These are phyloP conservation scores for Pseudorectes ferrugineus DNA, from an alignment of 2,113 vertebrate genomes.

Conservation along the genomic window DNA sequence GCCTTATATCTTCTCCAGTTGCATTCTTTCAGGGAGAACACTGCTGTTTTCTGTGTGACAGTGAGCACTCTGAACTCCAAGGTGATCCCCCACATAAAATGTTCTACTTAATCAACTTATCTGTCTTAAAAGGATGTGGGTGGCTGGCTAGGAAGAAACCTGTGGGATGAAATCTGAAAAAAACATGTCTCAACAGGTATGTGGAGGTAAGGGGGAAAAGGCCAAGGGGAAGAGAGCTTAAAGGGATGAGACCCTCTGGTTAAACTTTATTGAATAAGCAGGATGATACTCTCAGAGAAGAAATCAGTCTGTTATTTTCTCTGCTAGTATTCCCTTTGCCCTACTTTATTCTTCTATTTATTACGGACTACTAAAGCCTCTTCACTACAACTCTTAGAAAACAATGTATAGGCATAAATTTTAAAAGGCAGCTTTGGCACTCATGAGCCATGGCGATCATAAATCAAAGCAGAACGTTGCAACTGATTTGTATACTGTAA, in stretches of 20 bases:
- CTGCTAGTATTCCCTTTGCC: not conserved
- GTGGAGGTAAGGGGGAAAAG: not conserved
- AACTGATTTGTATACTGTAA: not conserved
- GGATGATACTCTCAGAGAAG: not conserved
- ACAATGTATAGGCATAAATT: not conserved
- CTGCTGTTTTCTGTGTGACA: not conserved
- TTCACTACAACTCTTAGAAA: not conserved
- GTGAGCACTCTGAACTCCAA: not conserved
- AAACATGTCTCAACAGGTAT: not conserved
- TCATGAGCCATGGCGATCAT: not conserved
- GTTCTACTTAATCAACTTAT: not conserved
- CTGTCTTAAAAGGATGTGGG: not conserved
- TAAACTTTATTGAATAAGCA: not conserved
- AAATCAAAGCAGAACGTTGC: not conserved
- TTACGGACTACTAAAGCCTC: not conserved
- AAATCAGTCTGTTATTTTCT: not conserved
- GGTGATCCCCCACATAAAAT: not conserved
- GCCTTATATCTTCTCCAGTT: not conserved
- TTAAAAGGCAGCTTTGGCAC: not conserved
- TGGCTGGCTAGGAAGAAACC: constrained; percentile 1
- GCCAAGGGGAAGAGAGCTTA: not conserved
- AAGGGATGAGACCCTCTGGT: not conserved
- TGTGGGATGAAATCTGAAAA: constrained; percentile 1
- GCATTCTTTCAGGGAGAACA: not conserved
- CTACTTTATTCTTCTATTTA: not conserved